Evolutionary conservation across 2,888 invertebrate species (phyloP).

Genomic region (Barypeithes pellucidus): DNA sequence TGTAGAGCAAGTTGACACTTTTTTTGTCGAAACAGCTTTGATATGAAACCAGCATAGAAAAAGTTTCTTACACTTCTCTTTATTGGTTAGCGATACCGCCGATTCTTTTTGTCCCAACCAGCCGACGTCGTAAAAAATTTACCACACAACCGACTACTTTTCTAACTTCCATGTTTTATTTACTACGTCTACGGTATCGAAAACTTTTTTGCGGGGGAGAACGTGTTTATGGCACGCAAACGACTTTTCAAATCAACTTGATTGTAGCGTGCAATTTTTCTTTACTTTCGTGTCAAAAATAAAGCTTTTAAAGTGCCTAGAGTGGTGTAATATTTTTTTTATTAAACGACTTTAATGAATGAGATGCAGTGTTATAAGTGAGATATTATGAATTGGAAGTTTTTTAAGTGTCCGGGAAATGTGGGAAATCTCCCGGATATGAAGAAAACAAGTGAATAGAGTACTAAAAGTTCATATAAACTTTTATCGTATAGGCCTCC

Average conservation of each 20-base stretch:
- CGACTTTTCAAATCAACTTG: constrained; percentile 9
- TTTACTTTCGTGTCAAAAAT: constrained; percentile 1
- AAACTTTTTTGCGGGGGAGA: neutral
- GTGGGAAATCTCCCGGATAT: too few species aligned
- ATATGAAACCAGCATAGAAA: too few species aligned
- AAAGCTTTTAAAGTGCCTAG: neutral
- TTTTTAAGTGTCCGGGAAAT: too few species aligned
- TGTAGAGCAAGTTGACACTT: too few species aligned
- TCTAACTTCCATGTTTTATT: constrained; percentile 7
- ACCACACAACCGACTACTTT: constrained; percentile 1
- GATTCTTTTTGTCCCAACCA: constrained; percentile 1
- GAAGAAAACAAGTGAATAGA: too few species aligned
- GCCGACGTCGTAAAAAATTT: neutral
- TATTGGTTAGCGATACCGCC: neutral
- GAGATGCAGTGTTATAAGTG: too few species aligned
- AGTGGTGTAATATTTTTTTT: too few species aligned
- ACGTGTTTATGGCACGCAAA: constrained; percentile 10
- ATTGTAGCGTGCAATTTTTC: neutral
- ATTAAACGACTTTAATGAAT: too few species aligned
- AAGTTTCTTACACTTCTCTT: neutral
- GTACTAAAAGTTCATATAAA: too few species aligned
- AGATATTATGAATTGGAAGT: too few species aligned
- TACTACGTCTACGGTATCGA: neutral
- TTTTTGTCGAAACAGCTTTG: too few species aligned
- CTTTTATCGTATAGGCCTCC: too few species aligned